phyloP scores from a whole-genome alignment of 2,797 vertebrate genomes.

The Gymnodraco acuticeps region DNA sequence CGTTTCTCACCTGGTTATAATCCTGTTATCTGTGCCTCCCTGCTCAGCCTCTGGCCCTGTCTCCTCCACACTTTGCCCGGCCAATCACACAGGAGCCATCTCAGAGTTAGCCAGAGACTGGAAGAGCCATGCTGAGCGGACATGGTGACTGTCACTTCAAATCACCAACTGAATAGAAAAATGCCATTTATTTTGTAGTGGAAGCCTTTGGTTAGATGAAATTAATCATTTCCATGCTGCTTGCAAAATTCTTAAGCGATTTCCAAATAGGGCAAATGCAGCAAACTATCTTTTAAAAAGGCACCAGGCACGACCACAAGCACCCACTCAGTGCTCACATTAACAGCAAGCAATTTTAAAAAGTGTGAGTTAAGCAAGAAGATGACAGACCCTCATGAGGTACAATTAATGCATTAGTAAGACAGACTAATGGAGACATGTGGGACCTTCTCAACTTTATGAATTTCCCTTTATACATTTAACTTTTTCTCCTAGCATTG shows the following conservation, averaged over 20 bases:
- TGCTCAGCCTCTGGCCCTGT: conserved; percentile 58
- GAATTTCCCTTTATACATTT: conserved; percentile 15
- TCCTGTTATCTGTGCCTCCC: conserved; percentile 64
- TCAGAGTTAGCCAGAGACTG: conserved; percentile 52
- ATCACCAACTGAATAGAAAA: conserved; percentile 57
- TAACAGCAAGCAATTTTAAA: conserved; percentile 22
- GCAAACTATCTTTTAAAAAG: conserved; percentile 36
- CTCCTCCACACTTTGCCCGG: conserved; percentile 39
- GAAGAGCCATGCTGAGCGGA: conserved; percentile 57
- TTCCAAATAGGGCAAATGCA: conserved; percentile 45
- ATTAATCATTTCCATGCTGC: conserved; percentile 47
- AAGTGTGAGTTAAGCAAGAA: conserved; percentile 19
- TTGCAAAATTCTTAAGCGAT: conserved; percentile 36
- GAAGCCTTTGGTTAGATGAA: conserved; percentile 51
- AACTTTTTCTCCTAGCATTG: neutral
- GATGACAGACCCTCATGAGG: conserved; percentile 19
- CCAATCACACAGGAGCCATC: conserved; percentile 58
- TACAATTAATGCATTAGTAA: conserved; percentile 40
- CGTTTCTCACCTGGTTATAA: conserved; percentile 63
- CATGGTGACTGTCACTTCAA: conserved; percentile 58
- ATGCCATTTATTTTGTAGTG: conserved; percentile 59
- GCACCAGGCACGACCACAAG: conserved; percentile 33
- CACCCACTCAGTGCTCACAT: conserved; percentile 38
- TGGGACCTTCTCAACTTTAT: conserved; percentile 21
- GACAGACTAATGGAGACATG: conserved; percentile 37